Conservation (phyloP, 2,888 invertebrate genomes). For the Hipparchia sbordonii region DNA sequence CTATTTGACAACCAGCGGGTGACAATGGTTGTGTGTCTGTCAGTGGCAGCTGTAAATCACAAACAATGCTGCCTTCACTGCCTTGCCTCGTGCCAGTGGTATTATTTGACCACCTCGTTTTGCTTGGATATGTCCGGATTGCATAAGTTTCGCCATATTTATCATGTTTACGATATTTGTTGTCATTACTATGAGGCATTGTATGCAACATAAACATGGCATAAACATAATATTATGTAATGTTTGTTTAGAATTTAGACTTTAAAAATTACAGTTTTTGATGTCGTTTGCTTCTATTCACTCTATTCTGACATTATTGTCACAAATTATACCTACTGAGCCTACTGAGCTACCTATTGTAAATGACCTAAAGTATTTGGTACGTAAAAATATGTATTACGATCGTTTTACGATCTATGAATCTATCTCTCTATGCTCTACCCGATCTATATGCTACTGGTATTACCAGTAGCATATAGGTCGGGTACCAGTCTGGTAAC, state of each 20-base stretch:
- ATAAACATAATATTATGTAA: slow-evolving; percentile 2
- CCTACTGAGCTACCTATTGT: background rate
- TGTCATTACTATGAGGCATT: background rate
- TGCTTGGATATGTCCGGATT: slow-evolving; percentile 4
- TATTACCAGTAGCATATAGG: too few relatives aligned
- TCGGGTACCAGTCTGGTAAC: too few relatives aligned
- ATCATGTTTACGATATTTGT: slow-evolving; percentile 4
- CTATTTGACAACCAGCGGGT: slow-evolving; percentile 35
- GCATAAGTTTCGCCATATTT: slow-evolving; percentile 19
- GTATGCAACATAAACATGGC: background rate
- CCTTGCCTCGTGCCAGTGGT: slow-evolving; percentile 16
- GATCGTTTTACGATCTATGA: too few relatives aligned
- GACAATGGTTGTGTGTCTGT: slow-evolving; percentile 31
- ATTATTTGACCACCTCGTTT: slow-evolving; percentile 8
- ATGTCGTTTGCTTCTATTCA: background rate
- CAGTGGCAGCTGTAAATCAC: slow-evolving; percentile 37
- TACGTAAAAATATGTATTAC: too few relatives aligned
- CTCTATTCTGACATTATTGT: background rate
- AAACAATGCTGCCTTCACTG: slow-evolving; percentile 30
- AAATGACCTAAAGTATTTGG: background rate
- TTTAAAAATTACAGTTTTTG: background rate
- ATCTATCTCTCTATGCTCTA: too few relatives aligned
- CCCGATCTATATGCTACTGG: too few relatives aligned
- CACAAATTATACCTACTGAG: too few relatives aligned
- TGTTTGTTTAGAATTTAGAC: background rate